phyloP scores from a whole-genome alignment of 2,797 vertebrate genomes.

The Choloepus didactylus region DNA sequence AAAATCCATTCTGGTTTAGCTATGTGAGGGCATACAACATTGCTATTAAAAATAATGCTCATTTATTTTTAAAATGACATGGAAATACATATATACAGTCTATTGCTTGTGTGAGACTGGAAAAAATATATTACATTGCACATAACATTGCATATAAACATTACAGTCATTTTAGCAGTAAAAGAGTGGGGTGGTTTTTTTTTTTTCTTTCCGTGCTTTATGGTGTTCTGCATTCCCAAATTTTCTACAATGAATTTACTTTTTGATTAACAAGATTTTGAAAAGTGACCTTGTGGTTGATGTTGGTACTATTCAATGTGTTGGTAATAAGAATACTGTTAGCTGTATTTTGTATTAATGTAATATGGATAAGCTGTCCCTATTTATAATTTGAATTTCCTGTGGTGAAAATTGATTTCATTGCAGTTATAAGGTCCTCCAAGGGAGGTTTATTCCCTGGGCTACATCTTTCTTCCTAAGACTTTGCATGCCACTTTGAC shows the following conservation, averaged over 20 bases:
- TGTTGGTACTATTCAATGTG: background rate
- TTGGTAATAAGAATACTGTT: background rate
- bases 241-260: constrained; percentile 1
- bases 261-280: background rate
- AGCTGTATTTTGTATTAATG: background rate
- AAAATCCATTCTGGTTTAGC: background rate
- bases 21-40: background rate
- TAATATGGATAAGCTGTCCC: background rate
- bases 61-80: constrained; percentile 18
- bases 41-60: background rate
- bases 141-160: background rate
- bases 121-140: background rate
- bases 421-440: background rate
- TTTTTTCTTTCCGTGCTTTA: background rate
- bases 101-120: background rate
- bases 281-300: constrained; percentile 35
- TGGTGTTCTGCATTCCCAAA: background rate
- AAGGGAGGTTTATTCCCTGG: background rate
- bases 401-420: background rate
- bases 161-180: background rate
- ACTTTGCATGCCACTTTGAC: background rate
- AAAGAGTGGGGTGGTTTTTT: no score
- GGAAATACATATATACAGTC: background rate
- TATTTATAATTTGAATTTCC: constrained; percentile 3
- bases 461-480: background rate